Base-by-base conservation (phyloP, 2,113 vertebrate genomes). In the Amphiprion ocellaris region DNA sequence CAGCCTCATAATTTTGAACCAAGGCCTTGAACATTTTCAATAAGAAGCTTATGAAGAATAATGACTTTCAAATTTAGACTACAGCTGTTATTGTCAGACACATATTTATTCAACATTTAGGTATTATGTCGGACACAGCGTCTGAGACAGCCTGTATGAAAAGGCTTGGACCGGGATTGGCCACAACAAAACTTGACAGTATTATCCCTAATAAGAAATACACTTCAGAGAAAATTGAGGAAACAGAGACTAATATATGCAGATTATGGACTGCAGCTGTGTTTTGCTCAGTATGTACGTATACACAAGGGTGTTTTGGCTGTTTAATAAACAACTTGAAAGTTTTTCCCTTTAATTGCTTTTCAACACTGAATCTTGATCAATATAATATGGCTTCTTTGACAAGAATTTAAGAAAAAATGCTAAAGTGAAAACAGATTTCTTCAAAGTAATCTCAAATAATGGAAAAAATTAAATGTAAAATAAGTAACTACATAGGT, bases 271-370 rank as follows among this genome's bases (percentile, higher is more conserved):
- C 39, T 23, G 49, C 26, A 70, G 63, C 33, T 21, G 41, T 17
- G 55, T 30, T 49, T 16, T 65, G 47, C 9, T 19, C 15, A 72
- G 15, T 14, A 50, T 33, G 5, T 59, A 50, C 54, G 19, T 62
- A 79, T 28, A 50, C 74, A 85, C 49, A 58, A 5, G 46, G 16
- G 5, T 39, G 44, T 50, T 70, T 63, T 65, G 26, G 19, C 53
- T 73, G 37, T 76, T 53, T 15, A 19, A 21, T 50, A 50, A 39
- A 17, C 53, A 62, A 50, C 23, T 44, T 26, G 49, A 8, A 44
- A 37, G 33, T 37, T 37, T 37, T 7, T 10, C 7, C 7, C 33
- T 37, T 37, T 37, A 9, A 37, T 2, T 37, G 33, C 33, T 9
- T 37, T 37, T 10, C 33, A 10, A 37, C 33, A 9, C 7, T 37